Base-by-base conservation (phyloP, 2,113 vertebrate genomes). In the Pitta sordida region DNA sequence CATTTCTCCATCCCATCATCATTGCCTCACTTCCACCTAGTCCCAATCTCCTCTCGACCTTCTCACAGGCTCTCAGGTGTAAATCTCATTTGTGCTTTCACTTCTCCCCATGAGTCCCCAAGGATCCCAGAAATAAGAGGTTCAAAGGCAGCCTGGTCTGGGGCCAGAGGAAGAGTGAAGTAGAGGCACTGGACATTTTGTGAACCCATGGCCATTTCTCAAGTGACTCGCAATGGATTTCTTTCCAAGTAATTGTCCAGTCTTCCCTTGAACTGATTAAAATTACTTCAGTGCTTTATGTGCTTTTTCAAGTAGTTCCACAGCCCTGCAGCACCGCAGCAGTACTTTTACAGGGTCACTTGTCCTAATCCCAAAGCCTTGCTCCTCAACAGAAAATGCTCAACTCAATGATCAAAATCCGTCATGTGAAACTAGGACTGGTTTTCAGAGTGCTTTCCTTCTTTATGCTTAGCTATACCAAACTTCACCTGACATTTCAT, bases 401-500 rank as follows among this genome's bases (percentile, higher is more conserved):
- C 74, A 80, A 8, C 18, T 39, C 37, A 19, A 10, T 1, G 3
- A 34, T 26, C 32, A 77, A 69, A 76, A 74, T 49, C 15, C 37
- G 29, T 7, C 27, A 6, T 75, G 51, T 83, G 69, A 84, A 88
- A 74, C 37, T 21, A 78, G 30, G 23, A 43, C 15, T 27, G 3
- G 9, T 69, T 95, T 88, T 55, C 37, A 27, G 37, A 36, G 27
- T 21, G 7, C 21, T 69, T 81, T 74, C 36, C 48, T 86, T 48
- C 36, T 92, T 84, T 55, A 32, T 24, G 26, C 82, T 70, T 55
- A 80, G 26, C 64, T 70, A 30, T 0, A 4, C 20, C 19, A 59
- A 84, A 79, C 27, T 68, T 75, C 49, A 71, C 17, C 30, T 92
- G 64, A 59, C 60, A 74, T 91, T 92, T 92, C 23, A 44, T 21